Evolutionary conservation across 2,113 vertebrate genomes (phyloP).

Genomic region (Hippopotamus amphibius): DNA sequence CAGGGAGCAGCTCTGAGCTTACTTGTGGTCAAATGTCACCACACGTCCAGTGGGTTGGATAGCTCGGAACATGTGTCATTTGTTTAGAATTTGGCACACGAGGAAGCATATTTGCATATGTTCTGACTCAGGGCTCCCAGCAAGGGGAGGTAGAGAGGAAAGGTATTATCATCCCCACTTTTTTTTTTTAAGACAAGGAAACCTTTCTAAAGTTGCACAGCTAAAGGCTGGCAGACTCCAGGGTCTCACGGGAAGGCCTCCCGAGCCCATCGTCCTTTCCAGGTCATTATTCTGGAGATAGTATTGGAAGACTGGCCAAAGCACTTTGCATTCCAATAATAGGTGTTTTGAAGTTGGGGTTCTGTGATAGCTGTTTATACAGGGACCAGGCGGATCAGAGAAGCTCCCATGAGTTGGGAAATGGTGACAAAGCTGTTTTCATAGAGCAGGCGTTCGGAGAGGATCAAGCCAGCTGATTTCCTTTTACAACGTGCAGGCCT

Average conservation of each 20-base stretch:
- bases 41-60: neutral
- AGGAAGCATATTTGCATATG: neutral
- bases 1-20: neutral
- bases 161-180: neutral
- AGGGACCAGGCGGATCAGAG: neutral
- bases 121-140: neutral
- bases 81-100: neutral
- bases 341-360: no score
- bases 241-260: rapidly evolving
- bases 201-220: neutral
- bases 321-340: no score
- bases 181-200: neutral
- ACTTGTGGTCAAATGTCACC: neutral
- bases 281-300: rapidly evolving
- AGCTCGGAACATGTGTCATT: neutral
- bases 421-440: neutral
- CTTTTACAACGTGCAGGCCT: neutral
- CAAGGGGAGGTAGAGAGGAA: neutral
- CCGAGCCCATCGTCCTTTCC: rapidly evolving
- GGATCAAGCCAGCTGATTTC: neutral
- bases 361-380: rapidly evolving
- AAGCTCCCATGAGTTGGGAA: rapidly evolving
- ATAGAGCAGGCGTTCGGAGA: rapidly evolving
- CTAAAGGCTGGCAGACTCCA: no score
- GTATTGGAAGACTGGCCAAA: neutral